Base-by-base conservation (phyloP, 1,140 invertebrate species). In the Halesus radiatus region DNA sequence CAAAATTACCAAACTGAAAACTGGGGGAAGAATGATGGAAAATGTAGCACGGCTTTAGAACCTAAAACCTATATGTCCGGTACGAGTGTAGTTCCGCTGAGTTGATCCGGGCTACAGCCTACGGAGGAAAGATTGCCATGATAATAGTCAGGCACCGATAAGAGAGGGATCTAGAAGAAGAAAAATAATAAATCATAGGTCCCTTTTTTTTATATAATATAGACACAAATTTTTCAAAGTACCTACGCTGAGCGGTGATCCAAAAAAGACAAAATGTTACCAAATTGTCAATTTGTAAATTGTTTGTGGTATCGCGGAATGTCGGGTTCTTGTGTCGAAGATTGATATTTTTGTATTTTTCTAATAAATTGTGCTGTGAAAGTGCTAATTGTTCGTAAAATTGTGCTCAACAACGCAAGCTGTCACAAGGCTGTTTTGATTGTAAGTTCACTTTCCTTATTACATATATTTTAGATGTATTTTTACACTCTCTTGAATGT, bases 291-390 rank as follows among this genome's bases (percentile, higher is more conserved):
- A 74, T 32, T 54, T n/a, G 70, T 74, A 26, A 32, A 54, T 74
- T 74, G 70, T 74, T 32, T 74, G n/a, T 74, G 70, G 70, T 23
- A n/a, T 54, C 50, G 53, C 53, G 70, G 70, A 56, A 74, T 74
- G 70, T 74, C 70, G 50, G 22, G 23, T 32, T 74, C 22, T 74
- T 74, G 29, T 22, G n/a, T 13, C n/a, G 18, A 54, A 54, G 15
- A 22, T 54, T 74, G 23, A 54, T 74, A 54, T 74, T 54, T 74
- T 53, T 74, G 70, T 74, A 18, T 26, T 74, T n/a, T 54, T 54
- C 18, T 22, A 52, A 52, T 50, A 22, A 72, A 74, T 74, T 54
- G 70, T 74, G 70, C 26, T 54, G 70, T 74, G 70, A 74, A 56
- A 54, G 15, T 23, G 50, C 22, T n/a, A 45, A 70, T 70, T 70